Base-by-base conservation (phyloP, 2,113 vertebrate species). In the Rhizomys pruinosus region DNA sequence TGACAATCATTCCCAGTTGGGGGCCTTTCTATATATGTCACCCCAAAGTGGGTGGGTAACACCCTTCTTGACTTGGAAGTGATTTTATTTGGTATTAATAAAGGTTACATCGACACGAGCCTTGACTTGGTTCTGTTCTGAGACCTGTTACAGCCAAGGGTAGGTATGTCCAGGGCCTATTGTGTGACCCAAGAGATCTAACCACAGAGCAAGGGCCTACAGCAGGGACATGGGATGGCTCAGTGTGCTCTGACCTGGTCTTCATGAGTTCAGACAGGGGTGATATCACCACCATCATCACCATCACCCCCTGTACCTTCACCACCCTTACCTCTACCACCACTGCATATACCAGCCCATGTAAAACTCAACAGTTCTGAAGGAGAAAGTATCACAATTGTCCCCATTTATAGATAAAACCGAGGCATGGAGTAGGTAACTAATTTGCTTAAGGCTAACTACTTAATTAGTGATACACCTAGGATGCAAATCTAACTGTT, bases 331-430 rank as follows among this genome's bases (percentile, higher is more conserved):
- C 19, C 17, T 19, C 22, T 25, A 44, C 29, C 44, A 39, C 3
- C 25, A 73, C 52, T 17, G 59, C 25, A 39, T 9, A 37, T 44
- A 52, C 77, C 17, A 80, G 19, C 44, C 52, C 81, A 84, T 39
- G 64, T 63, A 94, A 87, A 61, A 57, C 61, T 87, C 57, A 87
- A 27, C 61, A 86, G 47, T 55, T 71, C 55, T 80, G 37, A 59
- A 11, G 47, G 8, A 22, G 27, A 68, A 19, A n/a, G 42, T 7
- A 32, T 37, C 66, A 39, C 66, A 27, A 27, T 57, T 15, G 20
- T 29, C 13, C 32, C 32, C 72, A 42, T 78, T 93, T 84, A 87
- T 2, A 79, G 88, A 94, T 59, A 57, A 94, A 94, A 78, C 73
- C 25, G 29, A 89, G 37, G 27, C 66, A 72, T 19, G 16, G 16